Evolutionary conservation across 2,113 vertebrate genomes (phyloP).

Genomic region (Thamnophis sirtalis): DNA sequence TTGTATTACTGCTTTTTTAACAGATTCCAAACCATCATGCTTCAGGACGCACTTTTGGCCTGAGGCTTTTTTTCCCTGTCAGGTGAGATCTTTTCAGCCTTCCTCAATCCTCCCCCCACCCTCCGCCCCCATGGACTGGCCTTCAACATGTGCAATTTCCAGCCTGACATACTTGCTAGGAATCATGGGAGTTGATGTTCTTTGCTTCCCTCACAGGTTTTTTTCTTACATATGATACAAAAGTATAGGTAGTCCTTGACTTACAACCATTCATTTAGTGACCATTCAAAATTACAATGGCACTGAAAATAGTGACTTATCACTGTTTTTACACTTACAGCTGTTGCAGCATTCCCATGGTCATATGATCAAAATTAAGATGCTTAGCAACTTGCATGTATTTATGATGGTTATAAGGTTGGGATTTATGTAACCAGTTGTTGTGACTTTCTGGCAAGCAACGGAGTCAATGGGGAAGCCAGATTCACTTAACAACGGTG

Average conservation of each 20-base stretch:
- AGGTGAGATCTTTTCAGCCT: conserved; percentile 1
- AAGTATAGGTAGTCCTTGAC: neutral
- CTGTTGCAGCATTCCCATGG: neutral
- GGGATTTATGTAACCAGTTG: neutral
- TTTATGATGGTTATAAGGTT: neutral
- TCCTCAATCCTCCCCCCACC: neutral
- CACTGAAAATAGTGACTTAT: neutral
- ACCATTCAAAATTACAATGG: neutral
- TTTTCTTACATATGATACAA: neutral
- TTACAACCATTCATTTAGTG: neutral
- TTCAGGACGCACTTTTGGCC: conserved; percentile 3
- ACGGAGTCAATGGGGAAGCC: neutral
- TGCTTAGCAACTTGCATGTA: neutral
- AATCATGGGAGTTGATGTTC: neutral
- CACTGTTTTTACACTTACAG: neutral
- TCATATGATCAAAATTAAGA: neutral
- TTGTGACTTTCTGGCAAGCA: neutral
- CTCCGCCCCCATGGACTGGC: neutral
- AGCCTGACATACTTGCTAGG: neutral
- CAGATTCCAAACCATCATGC: neutral
- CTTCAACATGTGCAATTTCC: neutral
- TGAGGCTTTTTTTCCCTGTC: neutral
- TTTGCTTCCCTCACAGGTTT: neutral
- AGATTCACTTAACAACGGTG: neutral
- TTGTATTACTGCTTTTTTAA: conserved; percentile 13